These are phyloP conservation scores for Pterobdella sp. DNA, from an alignment of 2,888 invertebrate species.

Conservation along the genomic window DNA sequence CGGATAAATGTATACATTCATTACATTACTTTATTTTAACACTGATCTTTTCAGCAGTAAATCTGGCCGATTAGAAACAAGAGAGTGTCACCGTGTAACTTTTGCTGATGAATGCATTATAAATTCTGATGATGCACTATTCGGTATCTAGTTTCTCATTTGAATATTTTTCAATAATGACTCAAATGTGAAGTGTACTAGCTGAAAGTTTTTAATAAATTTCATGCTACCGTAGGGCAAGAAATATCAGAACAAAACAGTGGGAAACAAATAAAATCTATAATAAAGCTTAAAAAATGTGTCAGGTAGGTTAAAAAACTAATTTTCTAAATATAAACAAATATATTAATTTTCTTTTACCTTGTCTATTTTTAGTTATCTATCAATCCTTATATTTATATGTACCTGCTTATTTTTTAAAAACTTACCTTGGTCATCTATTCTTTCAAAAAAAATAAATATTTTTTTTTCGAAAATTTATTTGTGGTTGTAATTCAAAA, in stretches of 20 bases:
- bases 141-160: not conserved
- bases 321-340: too few relatives aligned
- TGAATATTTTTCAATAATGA: too few relatives aligned
- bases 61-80: slow-evolving; percentile 16
- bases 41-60: not conserved
- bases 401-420: too few relatives aligned
- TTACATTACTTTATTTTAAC: too few relatives aligned
- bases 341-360: too few relatives aligned
- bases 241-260: not conserved
- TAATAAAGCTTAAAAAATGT: slow-evolving; percentile 26
- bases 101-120: slow-evolving; percentile 27
- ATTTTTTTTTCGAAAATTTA: too few relatives aligned
- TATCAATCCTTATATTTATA: too few relatives aligned
- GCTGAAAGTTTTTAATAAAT: not conserved
- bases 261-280: slow-evolving; percentile 17
- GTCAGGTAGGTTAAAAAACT: slow-evolving; percentile 22
- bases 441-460: too few relatives aligned
- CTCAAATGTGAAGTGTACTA: not conserved
- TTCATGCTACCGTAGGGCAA: not conserved
- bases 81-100: slow-evolving; percentile 20
- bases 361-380: too few relatives aligned
- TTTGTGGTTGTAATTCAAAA: too few relatives aligned
- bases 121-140: slow-evolving; percentile 19
- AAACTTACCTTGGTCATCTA: too few relatives aligned
- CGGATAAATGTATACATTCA: too few relatives aligned